Evolutionary conservation across 2,888 invertebrate species (phyloP).

Genomic region (Scrobipalpa atriplicella): DNA sequence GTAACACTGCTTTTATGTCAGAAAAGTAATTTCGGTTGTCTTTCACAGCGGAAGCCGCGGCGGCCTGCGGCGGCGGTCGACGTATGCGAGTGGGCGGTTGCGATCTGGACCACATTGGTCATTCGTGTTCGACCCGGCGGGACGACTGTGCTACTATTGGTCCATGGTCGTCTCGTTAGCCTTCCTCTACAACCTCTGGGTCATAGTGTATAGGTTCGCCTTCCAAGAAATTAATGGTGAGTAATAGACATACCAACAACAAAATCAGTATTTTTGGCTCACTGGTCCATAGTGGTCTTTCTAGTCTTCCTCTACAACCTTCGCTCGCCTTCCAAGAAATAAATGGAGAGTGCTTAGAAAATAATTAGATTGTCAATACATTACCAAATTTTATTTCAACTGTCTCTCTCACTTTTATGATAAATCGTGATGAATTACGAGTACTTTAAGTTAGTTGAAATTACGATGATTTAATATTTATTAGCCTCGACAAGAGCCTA

Average conservation of each 20-base stretch:
- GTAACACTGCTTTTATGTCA: too few relatives aligned
- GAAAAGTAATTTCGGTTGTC: slow-evolving; percentile 15
- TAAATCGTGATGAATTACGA: too few relatives aligned
- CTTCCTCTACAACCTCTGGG: slow-evolving; percentile 98
- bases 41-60: slow-evolving; percentile 69
- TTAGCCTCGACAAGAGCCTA: too few relatives aligned
- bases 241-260: slow-evolving; percentile 48
- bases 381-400: too few relatives aligned
- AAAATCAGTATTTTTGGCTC: neutral
- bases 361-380: too few relatives aligned
- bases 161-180: slow-evolving; percentile 98
- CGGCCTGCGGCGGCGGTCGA: slow-evolving; percentile 81
- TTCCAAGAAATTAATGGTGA: slow-evolving; percentile 97
- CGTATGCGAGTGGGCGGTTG: slow-evolving; percentile 84
- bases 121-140: slow-evolving; percentile 99
- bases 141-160: slow-evolving; percentile 98
- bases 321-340: slow-evolving; percentile 99
- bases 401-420: too few relatives aligned
- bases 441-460: too few relatives aligned
- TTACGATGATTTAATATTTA: too few relatives aligned
- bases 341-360: slow-evolving; percentile 74
- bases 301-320: slow-evolving; percentile 98
- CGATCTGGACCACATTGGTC: slow-evolving; percentile 92
- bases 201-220: slow-evolving; percentile 99
- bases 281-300: slow-evolving; percentile 98